Evolutionary conservation across 2,113 vertebrate species (phyloP).

Genomic region (Etheostoma cragini): DNA sequence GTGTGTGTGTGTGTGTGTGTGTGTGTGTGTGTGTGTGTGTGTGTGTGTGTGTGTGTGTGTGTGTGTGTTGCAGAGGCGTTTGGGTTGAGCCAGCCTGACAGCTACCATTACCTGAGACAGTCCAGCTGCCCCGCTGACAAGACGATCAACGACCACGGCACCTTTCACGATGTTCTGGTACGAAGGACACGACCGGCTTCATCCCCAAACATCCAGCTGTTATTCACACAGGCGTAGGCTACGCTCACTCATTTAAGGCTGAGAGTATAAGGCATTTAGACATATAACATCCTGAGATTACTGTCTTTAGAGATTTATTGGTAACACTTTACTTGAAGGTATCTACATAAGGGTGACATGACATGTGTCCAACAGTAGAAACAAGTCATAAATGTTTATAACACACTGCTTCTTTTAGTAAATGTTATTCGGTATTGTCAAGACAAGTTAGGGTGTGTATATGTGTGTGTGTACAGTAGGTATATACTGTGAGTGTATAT

Average conservation of each 20-base stretch:
- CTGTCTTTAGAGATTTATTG: background rate
- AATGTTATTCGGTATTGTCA: too few relatives aligned
- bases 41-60: background rate
- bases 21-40: conserved; percentile 1
- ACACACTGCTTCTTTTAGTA: too few relatives aligned
- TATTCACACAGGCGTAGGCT: background rate
- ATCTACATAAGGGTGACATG: too few relatives aligned
- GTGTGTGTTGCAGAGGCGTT: conserved; percentile 86
- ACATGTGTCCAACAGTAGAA: too few relatives aligned
- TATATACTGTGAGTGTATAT: too few relatives aligned
- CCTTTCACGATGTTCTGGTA: conserved; percentile 94
- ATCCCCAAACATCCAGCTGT: background rate
- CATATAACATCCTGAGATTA: background rate
- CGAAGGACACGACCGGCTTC: conserved; percentile 40
- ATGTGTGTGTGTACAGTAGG: too few relatives aligned
- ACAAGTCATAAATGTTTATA: too few relatives aligned
- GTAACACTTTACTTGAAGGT: too few relatives aligned
- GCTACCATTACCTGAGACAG: conserved; percentile 95
- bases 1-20: background rate
- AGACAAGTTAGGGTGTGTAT: too few relatives aligned
- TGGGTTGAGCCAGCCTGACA: conserved; percentile 88
- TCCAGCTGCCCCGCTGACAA: conserved; percentile 88
- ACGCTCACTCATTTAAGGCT: background rate
- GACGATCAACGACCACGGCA: conserved; percentile 90
- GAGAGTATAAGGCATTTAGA: background rate